Evolutionary conservation across 1,140 invertebrate genomes (phyloP), one percentile per base, ranked within the genome.

Genomic region (Macrobrachium nipponense): DNA sequence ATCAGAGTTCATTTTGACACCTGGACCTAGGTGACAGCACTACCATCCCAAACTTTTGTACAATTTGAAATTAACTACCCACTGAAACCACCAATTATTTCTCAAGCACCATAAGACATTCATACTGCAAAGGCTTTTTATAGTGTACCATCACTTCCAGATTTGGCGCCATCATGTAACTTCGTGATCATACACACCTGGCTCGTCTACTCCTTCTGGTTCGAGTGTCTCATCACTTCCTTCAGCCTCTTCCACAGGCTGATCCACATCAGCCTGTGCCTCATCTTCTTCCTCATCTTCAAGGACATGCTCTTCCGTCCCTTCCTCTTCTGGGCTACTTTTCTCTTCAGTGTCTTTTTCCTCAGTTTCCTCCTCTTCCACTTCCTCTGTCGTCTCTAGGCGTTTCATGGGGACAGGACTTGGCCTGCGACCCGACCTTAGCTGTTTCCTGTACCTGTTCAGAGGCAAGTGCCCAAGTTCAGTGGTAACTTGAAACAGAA

Each of bases 371-470:
- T 51, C 62, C n/a, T n/a, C 36, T 18, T 70, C 79, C 11, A 66
- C 66, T 7, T 80, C n/a, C 62, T 59, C 80, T 51, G 43, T 82
- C 64, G 59, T 82, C 20, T 59, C 64, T 62, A 59, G 44, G 10
- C 62, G 59, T 0, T 61, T 60, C 2, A 36, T 11, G 5, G 85
- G 88, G 18, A 58, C 14, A 17, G 78, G 68, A 11, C 77, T 58
- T 11, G 60, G 66, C 44, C 87, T 68, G 18, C 77, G 23, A 43
- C 62, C 77, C 12, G 87, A 78, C 79, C 77, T 86, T 12, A 84
- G 17, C 70, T 78, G 87, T 15, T 80, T 86, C 15, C 85, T 80
- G 23, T 88, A 88, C 60, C 88, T 88, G 66, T 36, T 36, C 27
- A 36, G 4, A 36, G 27, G 27, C 1, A 36, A 36, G 27, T 36